Conservation (phyloP, 2,113 vertebrate species). For the Alexandromys fortis region DNA sequence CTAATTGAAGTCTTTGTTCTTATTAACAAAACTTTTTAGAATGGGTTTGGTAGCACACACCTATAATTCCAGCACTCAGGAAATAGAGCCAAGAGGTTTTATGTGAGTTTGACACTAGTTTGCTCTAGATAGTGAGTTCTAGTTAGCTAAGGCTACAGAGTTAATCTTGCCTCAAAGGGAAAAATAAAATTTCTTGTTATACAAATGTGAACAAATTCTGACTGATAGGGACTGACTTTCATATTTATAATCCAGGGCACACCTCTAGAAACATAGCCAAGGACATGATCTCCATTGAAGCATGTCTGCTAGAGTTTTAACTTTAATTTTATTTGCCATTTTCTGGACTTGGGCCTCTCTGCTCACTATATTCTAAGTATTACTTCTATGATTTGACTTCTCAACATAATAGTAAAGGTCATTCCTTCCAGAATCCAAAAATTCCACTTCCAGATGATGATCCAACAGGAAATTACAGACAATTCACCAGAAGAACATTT, state of each 20-base stretch:
- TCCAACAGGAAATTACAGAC: background rate
- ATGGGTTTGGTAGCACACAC: background rate
- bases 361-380: background rate
- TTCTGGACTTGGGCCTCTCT: background rate
- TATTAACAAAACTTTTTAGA: background rate
- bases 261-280: background rate
- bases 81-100: background rate
- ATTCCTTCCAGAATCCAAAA: background rate
- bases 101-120: background rate
- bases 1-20: background rate
- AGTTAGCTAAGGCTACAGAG: background rate
- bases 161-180: background rate
- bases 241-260: background rate
- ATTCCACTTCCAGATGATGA: too few species aligned
- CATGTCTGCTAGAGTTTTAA: background rate
- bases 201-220: background rate
- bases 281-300: background rate
- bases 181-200: background rate
- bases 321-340: background rate
- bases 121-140: background rate
- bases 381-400: too few species aligned
- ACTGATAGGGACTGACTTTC: background rate
- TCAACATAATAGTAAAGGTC: background rate
- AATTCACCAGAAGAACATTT: background rate
- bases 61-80: background rate